Evolutionary conservation across 2,797 vertebrate species (phyloP).

Genomic region (Poeciliopsis presidionis): DNA sequence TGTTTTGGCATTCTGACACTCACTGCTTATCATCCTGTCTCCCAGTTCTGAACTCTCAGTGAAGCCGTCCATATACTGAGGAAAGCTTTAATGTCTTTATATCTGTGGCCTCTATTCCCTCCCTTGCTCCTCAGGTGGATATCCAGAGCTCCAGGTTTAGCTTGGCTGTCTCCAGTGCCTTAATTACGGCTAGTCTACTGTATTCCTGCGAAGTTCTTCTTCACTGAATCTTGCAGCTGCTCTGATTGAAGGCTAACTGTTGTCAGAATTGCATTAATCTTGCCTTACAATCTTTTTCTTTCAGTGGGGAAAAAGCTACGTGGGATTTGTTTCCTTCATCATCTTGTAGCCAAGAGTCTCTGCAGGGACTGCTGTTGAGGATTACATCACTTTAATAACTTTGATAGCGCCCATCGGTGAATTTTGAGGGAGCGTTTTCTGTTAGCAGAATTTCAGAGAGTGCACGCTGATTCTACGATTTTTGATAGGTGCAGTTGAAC

Average conservation of each 20-base stretch:
- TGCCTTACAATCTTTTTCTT: not conserved
- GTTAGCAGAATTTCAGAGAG: not conserved
- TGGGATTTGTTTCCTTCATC: conserved; percentile 1
- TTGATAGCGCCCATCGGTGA: not conserved
- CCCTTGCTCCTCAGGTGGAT: not conserved
- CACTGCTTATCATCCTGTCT: not conserved
- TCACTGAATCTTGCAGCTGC: not conserved
- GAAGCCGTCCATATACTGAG: not conserved
- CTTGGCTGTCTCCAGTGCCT: not conserved
- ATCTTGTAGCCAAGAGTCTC: not conserved
- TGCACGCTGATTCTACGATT: too few species aligned
- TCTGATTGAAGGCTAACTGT: not conserved
- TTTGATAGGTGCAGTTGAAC: not conserved
- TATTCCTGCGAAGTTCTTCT: not conserved
- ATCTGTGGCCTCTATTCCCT: not conserved
- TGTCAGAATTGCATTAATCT: not conserved
- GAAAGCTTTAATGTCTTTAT: not conserved
- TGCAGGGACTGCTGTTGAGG: conserved; percentile 4
- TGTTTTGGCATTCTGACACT: not conserved
- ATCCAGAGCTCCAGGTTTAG: not conserved
- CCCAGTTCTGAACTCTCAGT: not conserved
- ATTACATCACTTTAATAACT: conserved; percentile 1
- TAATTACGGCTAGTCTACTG: conserved; percentile 1
- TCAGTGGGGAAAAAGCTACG: not conserved
- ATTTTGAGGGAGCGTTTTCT: not conserved